Conservation (phyloP, 2,888 invertebrate genomes). For the Trachelus troglodyta region DNA sequence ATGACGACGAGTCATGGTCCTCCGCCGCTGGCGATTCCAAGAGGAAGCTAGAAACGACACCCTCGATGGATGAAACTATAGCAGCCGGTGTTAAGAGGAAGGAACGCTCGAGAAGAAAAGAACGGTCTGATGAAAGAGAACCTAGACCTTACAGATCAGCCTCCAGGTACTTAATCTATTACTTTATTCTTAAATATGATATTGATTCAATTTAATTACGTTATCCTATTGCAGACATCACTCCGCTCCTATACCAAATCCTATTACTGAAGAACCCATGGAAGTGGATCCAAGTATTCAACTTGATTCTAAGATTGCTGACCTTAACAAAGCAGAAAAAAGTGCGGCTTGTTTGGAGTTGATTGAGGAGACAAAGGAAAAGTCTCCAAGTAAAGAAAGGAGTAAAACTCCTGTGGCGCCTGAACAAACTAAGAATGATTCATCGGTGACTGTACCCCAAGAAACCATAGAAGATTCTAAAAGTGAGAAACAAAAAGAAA, state of each 20-base stretch:
- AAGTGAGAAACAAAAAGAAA: constrained; percentile 30
- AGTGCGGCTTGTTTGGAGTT: constrained; percentile 67
- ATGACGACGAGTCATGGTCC: constrained; percentile 70
- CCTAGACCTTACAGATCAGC: constrained; percentile 47
- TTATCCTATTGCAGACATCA: constrained; percentile 45
- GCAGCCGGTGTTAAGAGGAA: constrained; percentile 68
- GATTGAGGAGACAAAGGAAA: constrained; percentile 65
- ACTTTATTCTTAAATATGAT: constrained; percentile 8
- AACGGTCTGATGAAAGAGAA: constrained; percentile 51
- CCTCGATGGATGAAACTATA: constrained; percentile 74
- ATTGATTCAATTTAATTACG: background rate
- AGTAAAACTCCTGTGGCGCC: constrained; percentile 60
- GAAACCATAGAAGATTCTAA: background rate
- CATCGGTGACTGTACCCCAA: background rate
- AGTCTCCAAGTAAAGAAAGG: constrained; percentile 58
- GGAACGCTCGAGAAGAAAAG: constrained; percentile 70
- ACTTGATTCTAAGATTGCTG: constrained; percentile 30
- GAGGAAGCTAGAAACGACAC: constrained; percentile 80
- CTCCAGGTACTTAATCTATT: constrained; percentile 38
- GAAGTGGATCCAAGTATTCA: constrained; percentile 46
- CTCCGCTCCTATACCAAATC: constrained; percentile 55
- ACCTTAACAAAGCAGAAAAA: constrained; percentile 41
- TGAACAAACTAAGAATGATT: constrained; percentile 54
- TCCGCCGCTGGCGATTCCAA: constrained; percentile 71
- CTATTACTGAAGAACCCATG: constrained; percentile 57